phyloP scores from a whole-genome alignment of 2,797 vertebrate species.

The Danio aesculapii region DNA sequence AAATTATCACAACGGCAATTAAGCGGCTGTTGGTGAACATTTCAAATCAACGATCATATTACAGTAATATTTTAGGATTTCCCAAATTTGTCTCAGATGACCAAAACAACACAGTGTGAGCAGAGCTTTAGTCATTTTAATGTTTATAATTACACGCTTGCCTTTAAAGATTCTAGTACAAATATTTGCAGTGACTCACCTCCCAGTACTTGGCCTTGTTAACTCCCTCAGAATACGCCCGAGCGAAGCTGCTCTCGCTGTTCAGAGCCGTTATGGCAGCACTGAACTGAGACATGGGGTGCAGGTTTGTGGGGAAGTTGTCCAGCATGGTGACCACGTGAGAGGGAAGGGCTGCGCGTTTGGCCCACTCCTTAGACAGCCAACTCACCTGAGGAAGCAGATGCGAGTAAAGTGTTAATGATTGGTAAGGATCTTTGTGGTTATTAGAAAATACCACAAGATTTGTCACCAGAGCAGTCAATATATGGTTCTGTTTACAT shows the following conservation, averaged over 20 bases:
- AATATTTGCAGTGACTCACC: conserved; percentile 73
- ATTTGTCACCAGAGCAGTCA: too few relatives aligned
- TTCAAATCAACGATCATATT: too few relatives aligned
- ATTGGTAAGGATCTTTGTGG: not conserved
- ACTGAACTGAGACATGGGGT: conserved; percentile 98
- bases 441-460: not conserved
- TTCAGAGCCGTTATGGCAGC: conserved; percentile 95
- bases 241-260: conserved; percentile 94
- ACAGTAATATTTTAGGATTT: too few relatives aligned
- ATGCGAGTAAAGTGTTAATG: not conserved
- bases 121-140: not conserved
- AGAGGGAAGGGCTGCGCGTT: conserved; percentile 92
- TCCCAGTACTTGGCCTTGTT: conserved; percentile 96
- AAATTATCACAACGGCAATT: too few relatives aligned
- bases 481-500: too few relatives aligned
- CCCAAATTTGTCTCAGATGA: too few relatives aligned
- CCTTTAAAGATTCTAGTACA: not conserved
- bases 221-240: conserved; percentile 92
- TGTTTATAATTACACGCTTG: not conserved
- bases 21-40: too few relatives aligned
- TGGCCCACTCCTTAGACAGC: conserved; percentile 96
- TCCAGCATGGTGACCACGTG: conserved; percentile 98
- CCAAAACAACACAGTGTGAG: too few relatives aligned
- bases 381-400: conserved; percentile 84
- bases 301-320: conserved; percentile 96